Evolutionary conservation across 2,113 vertebrate species (phyloP), one percentile per base, ranked within the genome.

Genomic region (Cichladusa arquata): DNA sequence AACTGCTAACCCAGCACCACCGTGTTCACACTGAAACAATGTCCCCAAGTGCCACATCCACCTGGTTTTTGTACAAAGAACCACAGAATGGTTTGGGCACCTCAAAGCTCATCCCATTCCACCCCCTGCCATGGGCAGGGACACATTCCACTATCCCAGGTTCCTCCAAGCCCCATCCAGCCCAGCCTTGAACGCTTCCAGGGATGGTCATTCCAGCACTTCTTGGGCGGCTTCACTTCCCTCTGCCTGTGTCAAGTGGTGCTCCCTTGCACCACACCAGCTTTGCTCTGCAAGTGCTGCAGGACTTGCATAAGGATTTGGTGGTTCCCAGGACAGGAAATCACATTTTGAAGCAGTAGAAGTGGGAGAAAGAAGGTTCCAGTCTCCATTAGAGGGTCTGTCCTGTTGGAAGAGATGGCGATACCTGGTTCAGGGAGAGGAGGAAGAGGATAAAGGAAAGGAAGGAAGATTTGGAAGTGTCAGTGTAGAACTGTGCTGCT

Each of bases 11-110:
- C 44, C 51, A 65, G 28, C 19, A 17, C 23, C 33, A n/a, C 26
- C 1, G 1, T 24, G 44, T 51, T 31, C 77, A 44, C 23, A 14
- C 53, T n/a, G 38, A 19, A 51, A 65, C 51, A 4, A 28, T 4
- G 8, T 38, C 36, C 53, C 45, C 14, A 5, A 2, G 53, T 45
- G 61, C 61, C 60, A 60, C 53, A 60, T n/a, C 51, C 53, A 20
- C 0, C 0, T 29, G 11, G 1, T 17, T 56, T n/a, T 33, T 66
- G 33, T 45, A 11, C 33, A 57, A 0, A 11, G 42, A 56, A 12
- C 24, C 50, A 28, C 1, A 15, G 19, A 60, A 45, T 24, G 5
- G 19, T 67, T 38, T 51, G 28, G 19, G 36, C 19, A 29, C 14
- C 12, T 51, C 45, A 58, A 45, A 81, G 26, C 36, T 29, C 67